Conservation (phyloP, 2,113 vertebrate genomes). For the Eclectus roratus region DNA sequence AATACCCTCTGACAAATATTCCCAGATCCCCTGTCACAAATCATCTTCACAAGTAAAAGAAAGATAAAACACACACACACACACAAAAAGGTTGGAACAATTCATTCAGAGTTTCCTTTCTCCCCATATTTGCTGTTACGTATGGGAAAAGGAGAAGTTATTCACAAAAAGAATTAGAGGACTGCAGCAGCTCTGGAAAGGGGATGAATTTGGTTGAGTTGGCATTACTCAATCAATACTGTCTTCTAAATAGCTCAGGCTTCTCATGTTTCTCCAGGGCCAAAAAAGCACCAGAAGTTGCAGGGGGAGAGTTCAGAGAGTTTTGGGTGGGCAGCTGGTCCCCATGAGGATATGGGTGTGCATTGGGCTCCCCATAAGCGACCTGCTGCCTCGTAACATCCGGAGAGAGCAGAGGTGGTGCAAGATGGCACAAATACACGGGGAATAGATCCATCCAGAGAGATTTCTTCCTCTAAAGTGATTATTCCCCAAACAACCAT, state of each 20-base stretch:
- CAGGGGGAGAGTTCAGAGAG: not conserved
- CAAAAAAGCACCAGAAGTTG: not conserved
- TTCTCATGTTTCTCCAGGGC: not conserved
- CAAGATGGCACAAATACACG: not conserved
- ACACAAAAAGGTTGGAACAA: not conserved
- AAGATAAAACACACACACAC: not conserved
- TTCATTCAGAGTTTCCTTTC: not conserved
- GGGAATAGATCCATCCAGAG: not conserved
- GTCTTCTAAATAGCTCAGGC: not conserved
- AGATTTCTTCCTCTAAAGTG: not conserved
- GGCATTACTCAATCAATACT: not conserved
- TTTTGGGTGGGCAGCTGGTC: not conserved
- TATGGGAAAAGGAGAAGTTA: not conserved
- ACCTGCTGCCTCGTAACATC: not conserved
- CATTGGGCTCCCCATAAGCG: too few species aligned
- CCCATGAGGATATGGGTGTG: fast-evolving
- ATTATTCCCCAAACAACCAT: not conserved
- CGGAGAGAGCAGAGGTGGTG: not conserved
- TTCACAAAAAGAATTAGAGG: not conserved
- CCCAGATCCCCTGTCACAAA: not conserved
- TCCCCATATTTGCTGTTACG: not conserved
- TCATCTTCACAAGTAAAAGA: not conserved
- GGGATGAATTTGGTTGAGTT: not conserved
- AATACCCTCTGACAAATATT: not conserved
- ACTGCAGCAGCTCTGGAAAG: not conserved